Evolutionary conservation across 2,797 vertebrate genomes (phyloP), one percentile per base, ranked within the genome.

Genomic region (Muscicapa comitata): DNA sequence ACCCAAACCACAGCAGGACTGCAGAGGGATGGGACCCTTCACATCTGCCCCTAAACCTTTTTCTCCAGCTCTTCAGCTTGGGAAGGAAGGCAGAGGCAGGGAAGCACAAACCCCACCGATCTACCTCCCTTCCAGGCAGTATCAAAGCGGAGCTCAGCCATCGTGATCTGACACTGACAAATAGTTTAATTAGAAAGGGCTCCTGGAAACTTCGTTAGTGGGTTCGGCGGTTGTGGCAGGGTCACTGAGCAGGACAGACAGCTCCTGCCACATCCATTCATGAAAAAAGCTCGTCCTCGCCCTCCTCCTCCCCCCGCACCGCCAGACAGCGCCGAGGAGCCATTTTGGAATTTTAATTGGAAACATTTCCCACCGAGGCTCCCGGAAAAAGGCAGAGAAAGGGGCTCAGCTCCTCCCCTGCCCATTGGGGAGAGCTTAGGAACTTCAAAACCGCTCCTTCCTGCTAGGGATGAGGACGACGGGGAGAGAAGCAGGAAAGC

Each of bases 311-410:
- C 79, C 62, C 68, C 88, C n/a, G 78, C 84, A 15, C 96, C 33
- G 72, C 92, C 94, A 96, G 95, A 97, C 98, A 98, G 98, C 98
- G 98, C 98, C 96, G 98, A 98, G 98, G 98, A 98, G 98, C 98
- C 98, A 98, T 98, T 98, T 98, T 98, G 98, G 98, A 98, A 98
- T 98, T 98, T 98, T 99, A 98, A 98, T 98, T 98, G 97, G 98
- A 99, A 99, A 99, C 98, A 98, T 97, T 95, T 96, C 94, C 96
- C 96, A 95, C 74, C n/a, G 37, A 95, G 76, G 68, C 89, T 88
- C 90, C 85, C 62, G 54, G 84, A 40, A 86, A 95, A 81, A 61
- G 25, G 57, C 47, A 77, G 53, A 51, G 78, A 74, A 58, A 83
- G 79, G 83, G 67, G 94, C 74, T 84, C 87, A 51, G 73, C 91